Base-by-base conservation (phyloP, 2,113 vertebrate genomes). In the Scophthalmus maximus region DNA sequence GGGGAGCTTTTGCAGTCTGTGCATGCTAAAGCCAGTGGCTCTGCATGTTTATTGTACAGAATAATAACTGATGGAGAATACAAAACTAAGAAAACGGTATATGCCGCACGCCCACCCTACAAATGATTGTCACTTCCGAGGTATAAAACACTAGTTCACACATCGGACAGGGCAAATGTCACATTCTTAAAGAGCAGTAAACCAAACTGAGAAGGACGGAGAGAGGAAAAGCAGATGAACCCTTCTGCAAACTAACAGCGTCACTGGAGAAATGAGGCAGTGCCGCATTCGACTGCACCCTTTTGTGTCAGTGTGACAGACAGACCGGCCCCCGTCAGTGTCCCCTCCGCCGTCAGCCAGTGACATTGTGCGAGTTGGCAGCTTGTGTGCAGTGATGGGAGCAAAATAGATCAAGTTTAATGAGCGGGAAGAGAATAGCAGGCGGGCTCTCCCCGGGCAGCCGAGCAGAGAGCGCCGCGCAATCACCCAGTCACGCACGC, bases 381-480 rank as follows among this genome's bases (percentile, higher is more conserved):
- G 74, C 68, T 30, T 59, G 68, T 52, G 18, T 55, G 77, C 77
- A 60, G 58, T 70, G 71, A 47, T 44, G 46, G 7, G 32, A 74
- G 32, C 60, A 50, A 64, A 77, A 80, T 14, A 68, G 56, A 80
- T 65, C 30, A 81, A 75, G 73, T 74, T 71, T 79, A 88, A 88
- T 82, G 78, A 87, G 79, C 78, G 25, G 72, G 50, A 58, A 72
- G 73, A 65, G 40, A 85, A 55, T 75, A 81, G 69, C 70, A 79
- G 76, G 68, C 53, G 11, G 56, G 23, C 58, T 78, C 58, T 78
- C 81, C 62, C 55, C 56, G 29, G 73, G 79, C 62, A 72, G 81
- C 73, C 5, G 7, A 68, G 68, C 50, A 26, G 26, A 59, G 36
- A 80, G 55, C 10, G 25, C 63, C 4, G 52, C 73, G 49, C 76